These are phyloP conservation scores for Uromys caudimaculatus DNA, from an alignment of 2,797 vertebrate species.

Conservation along the genomic window DNA sequence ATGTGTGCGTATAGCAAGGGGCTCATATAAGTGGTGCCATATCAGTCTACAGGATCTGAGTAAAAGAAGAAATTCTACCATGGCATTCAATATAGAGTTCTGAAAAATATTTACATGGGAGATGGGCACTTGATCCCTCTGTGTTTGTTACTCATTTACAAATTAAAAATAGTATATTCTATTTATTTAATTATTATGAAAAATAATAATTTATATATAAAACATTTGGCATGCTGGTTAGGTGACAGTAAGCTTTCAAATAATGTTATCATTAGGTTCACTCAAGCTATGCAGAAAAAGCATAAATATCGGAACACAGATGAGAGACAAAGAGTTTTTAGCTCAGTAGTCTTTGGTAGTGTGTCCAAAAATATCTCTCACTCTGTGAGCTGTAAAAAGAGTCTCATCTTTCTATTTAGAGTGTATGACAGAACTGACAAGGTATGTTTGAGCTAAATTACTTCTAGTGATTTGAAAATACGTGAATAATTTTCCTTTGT, in stretches of 20 bases:
- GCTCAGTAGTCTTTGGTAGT: not conserved
- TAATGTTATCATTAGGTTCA: not conserved
- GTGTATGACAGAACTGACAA: not conserved
- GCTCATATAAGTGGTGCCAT: not conserved
- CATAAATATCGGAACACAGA: not conserved
- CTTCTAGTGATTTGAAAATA: not conserved
- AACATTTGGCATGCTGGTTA: not conserved
- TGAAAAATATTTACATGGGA: not conserved
- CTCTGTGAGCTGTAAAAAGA: constrained; percentile 24
- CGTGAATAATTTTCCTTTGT: not conserved
- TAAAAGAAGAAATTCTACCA: not conserved
- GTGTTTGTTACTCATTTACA: constrained; percentile 22
- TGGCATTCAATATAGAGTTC: not conserved
- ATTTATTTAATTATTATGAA: not conserved
- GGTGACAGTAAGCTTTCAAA: not conserved
- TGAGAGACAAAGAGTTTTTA: not conserved
- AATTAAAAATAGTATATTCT: not conserved
- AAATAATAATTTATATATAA: not conserved
- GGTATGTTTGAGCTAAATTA: not conserved
- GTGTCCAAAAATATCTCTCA: constrained; percentile 33
- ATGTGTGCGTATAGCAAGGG: not conserved
- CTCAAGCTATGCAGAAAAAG: not conserved
- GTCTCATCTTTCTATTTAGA: not conserved
- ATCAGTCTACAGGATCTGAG: not conserved
- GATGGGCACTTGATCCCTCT: not conserved